Evolutionary conservation across 2,888 invertebrate genomes (phyloP).

Genomic region (Ceraclea dissimilis): DNA sequence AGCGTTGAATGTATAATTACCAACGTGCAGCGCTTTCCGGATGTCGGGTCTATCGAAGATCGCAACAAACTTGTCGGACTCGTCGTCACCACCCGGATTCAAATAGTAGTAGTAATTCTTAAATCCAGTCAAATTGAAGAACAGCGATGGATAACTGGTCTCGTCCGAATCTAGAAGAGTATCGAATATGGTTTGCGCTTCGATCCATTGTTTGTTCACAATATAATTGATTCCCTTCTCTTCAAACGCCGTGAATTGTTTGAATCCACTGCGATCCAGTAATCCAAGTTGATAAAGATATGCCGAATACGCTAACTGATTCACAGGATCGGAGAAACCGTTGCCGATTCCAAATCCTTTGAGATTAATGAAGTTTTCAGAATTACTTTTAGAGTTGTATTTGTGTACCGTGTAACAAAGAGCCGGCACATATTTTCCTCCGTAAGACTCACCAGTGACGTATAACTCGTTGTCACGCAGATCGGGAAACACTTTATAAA

Average conservation of each 20-base stretch:
- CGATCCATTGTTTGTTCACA: conserved; percentile 13
- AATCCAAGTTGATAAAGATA: conserved; percentile 56
- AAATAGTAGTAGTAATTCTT: conserved; percentile 70
- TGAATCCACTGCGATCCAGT: conserved; percentile 11
- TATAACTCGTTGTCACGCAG: conserved; percentile 70
- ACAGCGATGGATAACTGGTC: conserved; percentile 50
- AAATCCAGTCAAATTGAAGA: conserved; percentile 69
- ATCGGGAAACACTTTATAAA: conserved; percentile 77
- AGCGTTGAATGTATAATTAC: conserved; percentile 63
- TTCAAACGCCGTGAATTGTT: conserved; percentile 13
- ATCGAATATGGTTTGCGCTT: conserved; percentile 11
- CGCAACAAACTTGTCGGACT: conserved; percentile 32
- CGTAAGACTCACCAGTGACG: conserved; percentile 86
- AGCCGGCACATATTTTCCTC: conserved; percentile 72
- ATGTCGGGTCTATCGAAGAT: conserved; percentile 52
- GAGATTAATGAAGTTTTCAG: conserved; percentile 62
- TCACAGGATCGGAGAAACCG: conserved; percentile 57
- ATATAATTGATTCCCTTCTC: conserved; percentile 13
- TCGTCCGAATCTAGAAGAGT: conserved; percentile 52
- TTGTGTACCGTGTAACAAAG: conserved; percentile 68
- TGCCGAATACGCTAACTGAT: conserved; percentile 70
- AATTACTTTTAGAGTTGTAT: conserved; percentile 44
- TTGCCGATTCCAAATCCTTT: conserved; percentile 72
- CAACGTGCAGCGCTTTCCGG: conserved; percentile 76
- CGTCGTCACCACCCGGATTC: conserved; percentile 48